These are phyloP conservation scores for mouse (Mus musculus) DNA, from an alignment of 2,113 vertebrate genomes.

Conservation along the genomic window GRCm39 chr14:8502001-8502500, in stretches of 20 bases:
- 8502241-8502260: background rate
- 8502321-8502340: constrained; percentile 49
- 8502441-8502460: constrained; percentile 36
- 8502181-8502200: constrained; percentile 38
- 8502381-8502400: constrained; percentile 30
- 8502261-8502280: background rate
- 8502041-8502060: background rate
- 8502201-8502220: constrained; percentile 20
- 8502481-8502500: background rate
- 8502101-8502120: background rate
- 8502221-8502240: constrained; percentile 54
- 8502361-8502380: background rate
- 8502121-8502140: constrained; percentile 24
- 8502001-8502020: background rate
- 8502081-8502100: background rate
- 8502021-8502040: background rate
- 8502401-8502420: constrained; percentile 16
- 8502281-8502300: constrained; percentile 26
- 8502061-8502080: background rate
- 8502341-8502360: constrained; percentile 54
- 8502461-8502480: background rate
- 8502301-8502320: background rate
- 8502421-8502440: background rate
- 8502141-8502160: background rate
- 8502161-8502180: background rate